Percentiles rank a stretch among this genome's conserved stretches.
Evolutionary conservation across 2,888 invertebrate species (phyloP).

Genomic region (Protophormia terraenovae): DNA sequence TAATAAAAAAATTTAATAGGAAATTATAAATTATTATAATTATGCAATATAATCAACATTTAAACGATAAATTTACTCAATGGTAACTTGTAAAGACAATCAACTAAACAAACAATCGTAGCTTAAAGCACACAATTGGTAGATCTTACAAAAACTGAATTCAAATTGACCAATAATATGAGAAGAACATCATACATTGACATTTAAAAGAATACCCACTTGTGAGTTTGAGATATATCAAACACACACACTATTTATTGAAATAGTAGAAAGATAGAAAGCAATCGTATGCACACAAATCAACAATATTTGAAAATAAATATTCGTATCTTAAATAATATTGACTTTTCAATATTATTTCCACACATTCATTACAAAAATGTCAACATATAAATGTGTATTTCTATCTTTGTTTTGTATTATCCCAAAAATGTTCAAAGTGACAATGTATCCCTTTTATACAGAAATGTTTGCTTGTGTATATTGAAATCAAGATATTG

Average conservation of each 20-base stretch:
- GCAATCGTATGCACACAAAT: background rate
- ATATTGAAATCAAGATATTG: no score
- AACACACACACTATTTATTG: background rate
- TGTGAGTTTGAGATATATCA: background rate
- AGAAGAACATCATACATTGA: conserved; percentile 34
- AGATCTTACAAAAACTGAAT: conserved; percentile 20
- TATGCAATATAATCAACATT: no score
- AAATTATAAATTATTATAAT: no score
- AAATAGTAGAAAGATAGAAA: background rate
- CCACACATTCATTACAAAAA: background rate
- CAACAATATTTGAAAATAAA: conserved; percentile 6
- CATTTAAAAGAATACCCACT: conserved; percentile 29
- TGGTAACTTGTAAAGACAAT: no score
- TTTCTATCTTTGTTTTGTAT: no score
- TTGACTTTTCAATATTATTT: background rate
- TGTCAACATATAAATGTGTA: no score
- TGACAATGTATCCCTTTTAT: no score
- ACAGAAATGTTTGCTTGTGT: no score
- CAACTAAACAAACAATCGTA: no score
- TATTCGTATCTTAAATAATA: conserved; percentile 15
- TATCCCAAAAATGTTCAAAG: no score
- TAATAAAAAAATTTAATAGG: no score
- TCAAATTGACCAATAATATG: conserved; percentile 35
- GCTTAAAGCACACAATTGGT: background rate
- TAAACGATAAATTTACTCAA: no score